These are phyloP conservation scores for Alectura lathami DNA, from an alignment of 2,113 vertebrate genomes.

Conservation along the genomic window DNA sequence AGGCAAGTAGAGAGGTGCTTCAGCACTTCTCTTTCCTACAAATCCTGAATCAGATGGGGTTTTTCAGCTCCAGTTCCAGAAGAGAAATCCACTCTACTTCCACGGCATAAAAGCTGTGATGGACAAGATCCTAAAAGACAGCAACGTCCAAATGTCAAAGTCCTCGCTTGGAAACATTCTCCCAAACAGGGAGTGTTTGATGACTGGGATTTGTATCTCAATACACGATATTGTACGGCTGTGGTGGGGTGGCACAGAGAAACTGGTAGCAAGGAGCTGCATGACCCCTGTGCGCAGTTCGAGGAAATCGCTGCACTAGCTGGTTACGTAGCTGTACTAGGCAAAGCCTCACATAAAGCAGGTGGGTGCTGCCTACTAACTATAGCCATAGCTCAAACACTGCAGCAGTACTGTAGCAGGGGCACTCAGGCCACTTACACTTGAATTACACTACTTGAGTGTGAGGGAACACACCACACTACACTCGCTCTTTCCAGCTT, in stretches of 20 bases:
- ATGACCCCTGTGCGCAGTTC: background rate
- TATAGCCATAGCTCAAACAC: background rate
- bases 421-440: background rate
- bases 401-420: background rate
- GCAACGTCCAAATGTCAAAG: background rate
- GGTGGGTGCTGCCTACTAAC: background rate
- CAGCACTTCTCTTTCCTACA: background rate
- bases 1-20: constrained; percentile 9
- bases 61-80: background rate
- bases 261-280: background rate
- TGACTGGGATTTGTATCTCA: background rate
- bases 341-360: background rate
- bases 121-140: background rate
- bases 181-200: background rate
- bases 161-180: background rate
- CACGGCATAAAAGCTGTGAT: background rate
- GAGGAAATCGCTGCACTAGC: background rate
- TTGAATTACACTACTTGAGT: accelerated
- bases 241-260: background rate
- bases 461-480: background rate
- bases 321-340: accelerated
- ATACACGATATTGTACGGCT: background rate
- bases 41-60: background rate
- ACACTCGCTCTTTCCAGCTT: background rate
- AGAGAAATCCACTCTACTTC: background rate